These are phyloP conservation scores for Eunapius fragilis DNA, from an alignment of 37 sponge, comb jelly and placozoan genomes.

Conservation along the genomic window DNA sequence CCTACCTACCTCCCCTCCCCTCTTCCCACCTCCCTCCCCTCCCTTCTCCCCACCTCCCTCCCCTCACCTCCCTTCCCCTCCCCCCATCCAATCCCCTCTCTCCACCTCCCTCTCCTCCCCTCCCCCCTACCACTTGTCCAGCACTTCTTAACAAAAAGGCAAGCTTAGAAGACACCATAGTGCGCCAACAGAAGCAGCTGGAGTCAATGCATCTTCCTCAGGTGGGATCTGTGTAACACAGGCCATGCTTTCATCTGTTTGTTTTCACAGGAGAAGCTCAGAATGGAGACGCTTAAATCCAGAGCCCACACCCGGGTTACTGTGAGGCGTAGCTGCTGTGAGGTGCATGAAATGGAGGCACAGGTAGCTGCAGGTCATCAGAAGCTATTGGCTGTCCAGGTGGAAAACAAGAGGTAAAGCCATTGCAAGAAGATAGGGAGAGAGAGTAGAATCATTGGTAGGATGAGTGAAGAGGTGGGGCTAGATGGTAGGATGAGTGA, in stretches of 20 bases:
- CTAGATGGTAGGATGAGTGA: not conserved
- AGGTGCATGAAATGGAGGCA: constrained; percentile 53
- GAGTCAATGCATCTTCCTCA: constrained; percentile 51
- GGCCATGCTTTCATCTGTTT: not conserved
- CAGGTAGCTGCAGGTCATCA: constrained; percentile 18
- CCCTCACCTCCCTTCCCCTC: not conserved
- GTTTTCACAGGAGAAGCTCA: constrained; percentile 34
- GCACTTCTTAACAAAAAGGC: constrained; percentile 48
- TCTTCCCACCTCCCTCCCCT: not conserved
- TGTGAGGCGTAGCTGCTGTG: constrained; percentile 17
- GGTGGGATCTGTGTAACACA: not conserved
- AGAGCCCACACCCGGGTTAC: constrained; percentile 46
- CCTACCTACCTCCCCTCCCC: no score
- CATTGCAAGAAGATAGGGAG: not conserved
- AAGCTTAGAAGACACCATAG: constrained; percentile 19
- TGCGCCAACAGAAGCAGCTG: constrained; percentile 15
- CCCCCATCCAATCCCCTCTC: not conserved
- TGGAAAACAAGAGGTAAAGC: constrained; percentile 41
- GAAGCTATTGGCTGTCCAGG: constrained; percentile 23
- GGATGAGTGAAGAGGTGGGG: not conserved
- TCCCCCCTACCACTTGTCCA: not conserved
- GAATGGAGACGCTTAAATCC: constrained; percentile 54
- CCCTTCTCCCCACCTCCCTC: not conserved
- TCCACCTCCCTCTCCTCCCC: not conserved
- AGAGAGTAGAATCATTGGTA: no score